A percentile compares a stretch with the other conserved stretches of the same genome.
These are phyloP conservation scores for Serinus canaria DNA, from an alignment of 2,113 vertebrate species.

Conservation along the genomic window DNA sequence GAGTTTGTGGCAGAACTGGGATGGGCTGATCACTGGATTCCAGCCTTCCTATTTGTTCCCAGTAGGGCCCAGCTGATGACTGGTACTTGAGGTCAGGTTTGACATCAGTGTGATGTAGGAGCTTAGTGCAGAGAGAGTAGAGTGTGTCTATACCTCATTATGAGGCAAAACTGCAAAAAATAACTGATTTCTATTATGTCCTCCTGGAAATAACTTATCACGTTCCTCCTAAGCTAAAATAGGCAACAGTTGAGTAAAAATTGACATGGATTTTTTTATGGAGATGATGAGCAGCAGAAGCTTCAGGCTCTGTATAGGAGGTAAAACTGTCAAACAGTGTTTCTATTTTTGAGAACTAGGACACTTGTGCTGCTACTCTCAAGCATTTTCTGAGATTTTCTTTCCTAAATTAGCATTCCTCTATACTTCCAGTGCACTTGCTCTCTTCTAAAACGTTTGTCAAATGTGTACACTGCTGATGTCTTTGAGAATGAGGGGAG, in stretches of 20 bases:
- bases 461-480: neutral
- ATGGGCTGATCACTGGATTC: neutral
- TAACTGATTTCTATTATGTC: constrained; percentile 7
- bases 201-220: neutral
- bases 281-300: neutral
- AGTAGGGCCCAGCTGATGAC: neutral
- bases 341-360: constrained; percentile 49
- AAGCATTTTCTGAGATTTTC: neutral
- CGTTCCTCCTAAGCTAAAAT: constrained; percentile 14
- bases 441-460: neutral
- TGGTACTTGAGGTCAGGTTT: constrained; percentile 7
- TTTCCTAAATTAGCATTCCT: constrained; percentile 16
- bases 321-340: neutral
- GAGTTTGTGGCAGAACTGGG: neutral
- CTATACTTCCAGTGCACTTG: neutral
- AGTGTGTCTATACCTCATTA: neutral
- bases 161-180: constrained; percentile 25
- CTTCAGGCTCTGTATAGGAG: constrained; percentile 2
- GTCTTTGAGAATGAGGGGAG: neutral
- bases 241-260: constrained; percentile 42
- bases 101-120: constrained; percentile 34
- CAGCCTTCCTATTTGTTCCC: neutral
- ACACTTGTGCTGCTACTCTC: constrained; percentile 19
- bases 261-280: neutral
- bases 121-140: neutral